Evolutionary conservation across 2,888 invertebrate species (phyloP).

Genomic region (Catotricha subobsoleta): DNA sequence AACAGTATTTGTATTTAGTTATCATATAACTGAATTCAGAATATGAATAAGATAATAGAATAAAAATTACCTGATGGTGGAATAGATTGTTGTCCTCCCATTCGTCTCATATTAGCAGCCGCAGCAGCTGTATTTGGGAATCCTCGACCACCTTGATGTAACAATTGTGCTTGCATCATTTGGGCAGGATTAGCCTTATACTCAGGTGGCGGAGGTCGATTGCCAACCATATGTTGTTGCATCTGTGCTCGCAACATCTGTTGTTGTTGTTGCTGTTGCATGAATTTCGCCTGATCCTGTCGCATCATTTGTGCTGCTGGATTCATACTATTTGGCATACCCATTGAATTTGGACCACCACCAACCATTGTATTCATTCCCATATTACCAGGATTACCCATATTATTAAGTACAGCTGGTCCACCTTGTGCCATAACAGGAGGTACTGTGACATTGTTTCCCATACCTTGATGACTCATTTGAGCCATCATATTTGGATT

Average conservation of each 20-base stretch:
- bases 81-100: constrained; percentile 52
- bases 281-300: constrained; percentile 47
- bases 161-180: constrained; percentile 34
- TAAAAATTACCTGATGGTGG: constrained; percentile 41
- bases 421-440: neutral
- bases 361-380: constrained; percentile 14
- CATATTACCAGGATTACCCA: constrained; percentile 12
- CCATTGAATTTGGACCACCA: no score
- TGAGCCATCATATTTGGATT: no score
- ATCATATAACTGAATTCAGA: neutral
- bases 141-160: constrained; percentile 32
- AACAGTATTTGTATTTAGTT: neutral
- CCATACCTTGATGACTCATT: neutral
- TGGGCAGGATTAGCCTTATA: constrained; percentile 46
- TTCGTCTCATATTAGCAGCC: constrained; percentile 35
- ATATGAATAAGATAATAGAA: constrained; percentile 4
- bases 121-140: constrained; percentile 33
- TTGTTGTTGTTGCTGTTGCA: constrained; percentile 51
- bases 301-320: constrained; percentile 28
- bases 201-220: constrained; percentile 67
- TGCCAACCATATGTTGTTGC: constrained; percentile 33
- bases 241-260: constrained; percentile 39
- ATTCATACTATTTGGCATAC: neutral
- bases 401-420: neutral
- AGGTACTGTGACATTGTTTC: neutral